Conservation (phyloP, 2,113 vertebrate species). For the Rousettus leschenaultii region DNA sequence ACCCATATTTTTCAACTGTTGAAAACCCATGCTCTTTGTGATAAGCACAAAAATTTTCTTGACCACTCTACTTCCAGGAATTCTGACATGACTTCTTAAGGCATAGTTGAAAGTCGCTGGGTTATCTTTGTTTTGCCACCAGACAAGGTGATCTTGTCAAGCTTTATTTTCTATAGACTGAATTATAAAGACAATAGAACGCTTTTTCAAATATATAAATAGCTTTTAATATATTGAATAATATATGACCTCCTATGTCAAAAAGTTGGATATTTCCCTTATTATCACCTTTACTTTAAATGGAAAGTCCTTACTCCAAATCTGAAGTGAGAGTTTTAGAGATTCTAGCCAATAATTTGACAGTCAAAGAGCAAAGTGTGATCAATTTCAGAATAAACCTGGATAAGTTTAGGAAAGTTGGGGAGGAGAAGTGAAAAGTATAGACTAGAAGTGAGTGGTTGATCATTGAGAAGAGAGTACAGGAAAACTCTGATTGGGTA, state of each 20-base stretch:
- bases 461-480: background rate
- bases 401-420: too few species aligned
- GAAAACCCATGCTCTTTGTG: background rate
- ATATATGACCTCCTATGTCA: background rate
- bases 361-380: background rate
- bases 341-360: rapidly evolving
- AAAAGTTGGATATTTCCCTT: background rate
- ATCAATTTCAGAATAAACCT: background rate
- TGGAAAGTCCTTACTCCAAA: background rate
- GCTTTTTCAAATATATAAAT: background rate
- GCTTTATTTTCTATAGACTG: background rate
- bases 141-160: background rate
- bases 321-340: background rate
- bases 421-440: background rate
- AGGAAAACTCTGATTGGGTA: background rate
- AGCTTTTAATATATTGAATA: background rate
- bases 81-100: background rate
- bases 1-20: background rate
- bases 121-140: background rate
- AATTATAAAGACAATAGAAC: background rate
- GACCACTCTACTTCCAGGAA: background rate
- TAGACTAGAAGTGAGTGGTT: background rate
- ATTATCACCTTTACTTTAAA: background rate
- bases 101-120: background rate
- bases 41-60: background rate